Evolutionary conservation across 2,113 vertebrate genomes (phyloP).

Genomic region (Brachyistius frenatus): DNA sequence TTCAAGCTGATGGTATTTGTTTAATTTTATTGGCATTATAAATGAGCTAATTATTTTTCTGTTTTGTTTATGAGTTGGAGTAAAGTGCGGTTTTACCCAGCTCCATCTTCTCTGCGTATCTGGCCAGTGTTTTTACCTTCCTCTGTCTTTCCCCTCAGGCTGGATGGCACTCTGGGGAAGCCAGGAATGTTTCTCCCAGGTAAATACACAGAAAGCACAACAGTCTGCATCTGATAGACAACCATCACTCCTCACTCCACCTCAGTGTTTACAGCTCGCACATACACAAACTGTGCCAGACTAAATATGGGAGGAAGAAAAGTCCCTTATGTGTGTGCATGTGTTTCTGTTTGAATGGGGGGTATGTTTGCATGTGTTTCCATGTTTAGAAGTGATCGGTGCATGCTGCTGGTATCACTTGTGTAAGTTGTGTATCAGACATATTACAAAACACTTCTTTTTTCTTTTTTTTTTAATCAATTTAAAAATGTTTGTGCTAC

Average conservation of each 20-base stretch:
- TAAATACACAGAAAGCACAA: slow-evolving; percentile 54
- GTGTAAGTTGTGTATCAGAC: slow-evolving; percentile 1
- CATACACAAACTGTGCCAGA: slow-evolving; percentile 47
- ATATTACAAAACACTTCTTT: slow-evolving; percentile 8
- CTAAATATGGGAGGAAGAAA: slow-evolving; percentile 41
- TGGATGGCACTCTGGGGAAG: slow-evolving; percentile 80
- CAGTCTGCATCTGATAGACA: slow-evolving; percentile 57
- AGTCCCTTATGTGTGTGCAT: slow-evolving; percentile 14
- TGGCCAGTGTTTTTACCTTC: slow-evolving; percentile 20
- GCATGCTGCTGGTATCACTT: background rate
- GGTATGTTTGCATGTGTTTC: background rate
- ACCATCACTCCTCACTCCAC: slow-evolving; percentile 43
- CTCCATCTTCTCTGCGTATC: background rate
- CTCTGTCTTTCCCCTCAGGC: slow-evolving; percentile 42
- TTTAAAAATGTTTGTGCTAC: background rate
- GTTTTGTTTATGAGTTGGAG: slow-evolving; percentile 11
- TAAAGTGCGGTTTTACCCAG: background rate
- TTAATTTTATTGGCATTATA: slow-evolving; percentile 44
- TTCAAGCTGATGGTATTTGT: slow-evolving; percentile 35
- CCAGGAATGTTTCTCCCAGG: slow-evolving; percentile 83
- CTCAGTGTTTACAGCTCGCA: slow-evolving; percentile 49
- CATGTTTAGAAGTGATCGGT: slow-evolving; percentile 5
- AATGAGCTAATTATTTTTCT: slow-evolving; percentile 14
- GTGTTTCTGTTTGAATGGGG: slow-evolving; percentile 19
- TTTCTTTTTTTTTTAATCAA: background rate